Base-by-base conservation (phyloP, 2,888 invertebrate species). In the Tiliacea aurago region DNA sequence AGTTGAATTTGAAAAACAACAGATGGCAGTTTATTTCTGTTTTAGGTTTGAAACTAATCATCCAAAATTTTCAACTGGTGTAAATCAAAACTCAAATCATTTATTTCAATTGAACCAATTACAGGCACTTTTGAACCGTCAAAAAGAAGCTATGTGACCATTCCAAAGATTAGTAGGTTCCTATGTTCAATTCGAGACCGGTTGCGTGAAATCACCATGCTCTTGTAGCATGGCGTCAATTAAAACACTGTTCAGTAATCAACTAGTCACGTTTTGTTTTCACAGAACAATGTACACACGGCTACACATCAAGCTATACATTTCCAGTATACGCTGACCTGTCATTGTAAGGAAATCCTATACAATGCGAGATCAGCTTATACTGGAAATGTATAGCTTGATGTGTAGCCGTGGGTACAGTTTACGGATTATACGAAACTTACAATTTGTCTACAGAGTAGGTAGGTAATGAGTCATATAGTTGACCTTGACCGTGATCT, bases 21-120 rank as follows among this genome's bases (percentile, higher is more conserved):
- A 80, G 80, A 68, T 80, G 61, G 64, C 67, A 47, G 45, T 20
- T 0, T 0, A 15, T 20, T 18, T 18, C 1, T 10, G 0, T 9
- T 23, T 11, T 18, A 7, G 0, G 0, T 43, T 61, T 11, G 2
- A 43, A 41, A 18, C 23, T 47, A 45, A 0, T 6, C 18, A 13
- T 20, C 10, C n/a, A 1, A 37, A 59, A 15, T 59, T n/a, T n/a
- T 41, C 41, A 18, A 23, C 23, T 43, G 9, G 2, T 20, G 37
- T 37, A 37, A 23, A 6, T 41, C 10, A 23, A n/a, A 23, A 41
- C 18, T 23, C n/a, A 18, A 41, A n/a, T 0, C 10, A 61, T 6
- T 18, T 15, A 37, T 58, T 20, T 33, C 20, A 20, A 33, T 20
- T 20, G 33, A 37, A 23, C 53, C 13, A 23, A 23, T 13, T 23